These are phyloP conservation scores for Atherinomorus stipes DNA, from an alignment of 2,113 vertebrate genomes.

Conservation along the genomic window DNA sequence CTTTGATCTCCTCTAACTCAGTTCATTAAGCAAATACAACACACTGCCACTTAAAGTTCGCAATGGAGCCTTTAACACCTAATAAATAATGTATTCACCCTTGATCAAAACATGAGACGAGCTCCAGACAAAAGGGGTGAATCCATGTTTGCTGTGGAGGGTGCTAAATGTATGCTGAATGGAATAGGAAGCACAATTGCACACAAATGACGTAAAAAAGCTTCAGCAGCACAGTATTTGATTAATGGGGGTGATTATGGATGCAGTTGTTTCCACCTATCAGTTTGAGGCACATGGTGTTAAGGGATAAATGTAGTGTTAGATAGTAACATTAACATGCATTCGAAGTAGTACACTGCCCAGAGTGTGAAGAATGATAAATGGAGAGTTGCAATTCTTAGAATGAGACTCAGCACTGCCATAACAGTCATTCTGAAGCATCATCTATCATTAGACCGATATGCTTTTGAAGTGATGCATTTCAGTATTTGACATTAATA, in stretches of 20 bases:
- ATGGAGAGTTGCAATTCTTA: conserved; percentile 15
- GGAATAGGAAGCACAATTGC: conserved; percentile 43
- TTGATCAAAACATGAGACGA: conserved; percentile 67
- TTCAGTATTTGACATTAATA: neutral
- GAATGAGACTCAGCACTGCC: conserved; percentile 13
- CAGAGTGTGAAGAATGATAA: conserved; percentile 31
- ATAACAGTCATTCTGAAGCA: neutral
- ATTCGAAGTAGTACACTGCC: conserved; percentile 53
- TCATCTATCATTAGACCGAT: conserved; percentile 30
- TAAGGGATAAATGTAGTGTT: conserved; percentile 51
- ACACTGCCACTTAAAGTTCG: conserved; percentile 76
- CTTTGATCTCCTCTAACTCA: conserved; percentile 77
- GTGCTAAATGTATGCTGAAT: conserved; percentile 54
- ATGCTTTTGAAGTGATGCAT: neutral
- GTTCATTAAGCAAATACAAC: conserved; percentile 79
- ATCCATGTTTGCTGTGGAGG: conserved; percentile 23
- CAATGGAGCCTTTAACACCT: conserved; percentile 74
- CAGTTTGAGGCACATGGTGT: conserved; percentile 37
- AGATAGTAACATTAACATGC: conserved; percentile 49
- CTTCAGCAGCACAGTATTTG: conserved; percentile 37
- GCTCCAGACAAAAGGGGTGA: conserved; percentile 47
- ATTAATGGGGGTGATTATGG: conserved; percentile 64
- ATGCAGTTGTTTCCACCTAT: conserved; percentile 66
- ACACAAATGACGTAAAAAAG: conserved; percentile 48
- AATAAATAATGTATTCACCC: conserved; percentile 76